Conservation (phyloP, 2,888 invertebrate species). For the Oscheius onirici region DNA sequence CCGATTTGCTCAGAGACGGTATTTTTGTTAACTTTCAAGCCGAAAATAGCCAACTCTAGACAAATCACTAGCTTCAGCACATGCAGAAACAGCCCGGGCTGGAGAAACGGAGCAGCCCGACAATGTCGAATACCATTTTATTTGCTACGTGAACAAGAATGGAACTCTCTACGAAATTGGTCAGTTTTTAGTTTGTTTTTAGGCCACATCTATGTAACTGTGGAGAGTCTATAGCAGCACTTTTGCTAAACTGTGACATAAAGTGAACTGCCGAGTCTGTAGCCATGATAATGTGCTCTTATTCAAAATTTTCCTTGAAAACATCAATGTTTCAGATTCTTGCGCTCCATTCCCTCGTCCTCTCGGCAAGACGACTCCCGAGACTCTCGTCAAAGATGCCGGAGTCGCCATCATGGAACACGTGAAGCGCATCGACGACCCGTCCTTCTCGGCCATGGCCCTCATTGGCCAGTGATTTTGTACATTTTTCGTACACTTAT, state of each 20-base stretch:
- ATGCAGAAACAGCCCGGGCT: constrained; percentile 48
- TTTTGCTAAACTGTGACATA: too few relatives aligned
- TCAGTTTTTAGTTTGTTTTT: constrained; percentile 34
- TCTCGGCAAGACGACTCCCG: constrained; percentile 57
- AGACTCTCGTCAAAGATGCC: constrained; percentile 63
- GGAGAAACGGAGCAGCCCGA: constrained; percentile 59
- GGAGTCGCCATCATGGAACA: constrained; percentile 59
- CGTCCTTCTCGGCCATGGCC: constrained; percentile 66
- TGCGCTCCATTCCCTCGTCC: constrained; percentile 64
- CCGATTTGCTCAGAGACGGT: constrained; percentile 56
- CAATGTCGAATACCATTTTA: constrained; percentile 68
- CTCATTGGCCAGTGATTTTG: constrained; percentile 40
- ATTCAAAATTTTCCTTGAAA: background rate
- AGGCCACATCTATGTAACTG: too few relatives aligned
- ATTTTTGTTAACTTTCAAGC: background rate
- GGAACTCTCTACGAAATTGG: constrained; percentile 67
- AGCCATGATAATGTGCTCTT: too few relatives aligned
- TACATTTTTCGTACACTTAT: too few relatives aligned
- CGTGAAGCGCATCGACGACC: constrained; percentile 59
- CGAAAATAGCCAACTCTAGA: constrained; percentile 25
- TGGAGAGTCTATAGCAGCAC: too few relatives aligned
- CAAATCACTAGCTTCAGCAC: constrained; percentile 44
- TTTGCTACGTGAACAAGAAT: constrained; percentile 58
- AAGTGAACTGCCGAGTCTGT: too few relatives aligned
- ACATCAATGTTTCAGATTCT: constrained; percentile 54